These are phyloP conservation scores for Neosilurus hyrtlii DNA, from an alignment of 2,797 vertebrate species.

Conservation along the genomic window DNA sequence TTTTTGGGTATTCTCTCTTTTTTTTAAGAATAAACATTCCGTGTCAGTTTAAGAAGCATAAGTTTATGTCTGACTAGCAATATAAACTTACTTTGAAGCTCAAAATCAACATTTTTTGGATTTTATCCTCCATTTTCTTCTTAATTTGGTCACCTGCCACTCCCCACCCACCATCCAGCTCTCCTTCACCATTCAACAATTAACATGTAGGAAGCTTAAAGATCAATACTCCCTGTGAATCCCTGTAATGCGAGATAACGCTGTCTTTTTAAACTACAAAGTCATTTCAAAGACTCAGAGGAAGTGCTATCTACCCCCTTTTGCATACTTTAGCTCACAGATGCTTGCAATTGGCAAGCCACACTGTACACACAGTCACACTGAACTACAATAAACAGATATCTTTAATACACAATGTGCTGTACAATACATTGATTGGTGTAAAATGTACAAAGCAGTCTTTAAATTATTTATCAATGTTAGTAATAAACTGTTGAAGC, in stretches of 20 bases:
- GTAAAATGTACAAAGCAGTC: slow-evolving; percentile 76
- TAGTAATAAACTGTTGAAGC: slow-evolving; percentile 62
- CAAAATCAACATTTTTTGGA: background rate
- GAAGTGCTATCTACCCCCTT: background rate
- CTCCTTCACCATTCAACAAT: background rate
- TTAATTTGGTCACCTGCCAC: too few species aligned
- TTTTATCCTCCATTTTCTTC: background rate
- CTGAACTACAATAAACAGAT: slow-evolving; percentile 68
- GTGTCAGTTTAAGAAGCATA: background rate
- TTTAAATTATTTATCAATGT: slow-evolving; percentile 68
- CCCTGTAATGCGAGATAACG: background rate
- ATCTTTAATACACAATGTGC: slow-evolving; percentile 74
- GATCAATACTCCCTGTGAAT: background rate
- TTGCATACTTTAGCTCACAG: background rate
- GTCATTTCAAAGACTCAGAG: background rate
- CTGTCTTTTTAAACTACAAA: background rate
- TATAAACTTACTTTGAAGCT: background rate
- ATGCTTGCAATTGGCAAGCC: background rate
- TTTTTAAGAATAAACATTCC: background rate
- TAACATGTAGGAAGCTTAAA: too few species aligned
- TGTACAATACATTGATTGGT: slow-evolving; percentile 67
- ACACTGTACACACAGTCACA: background rate
- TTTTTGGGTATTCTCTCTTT: background rate
- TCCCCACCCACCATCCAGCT: background rate
- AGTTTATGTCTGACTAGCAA: background rate